Percentiles rank a stretch among this genome's conserved stretches.
Evolutionary conservation across 2,113 vertebrate species (phyloP).

Genomic region (Cichladusa arquata): DNA sequence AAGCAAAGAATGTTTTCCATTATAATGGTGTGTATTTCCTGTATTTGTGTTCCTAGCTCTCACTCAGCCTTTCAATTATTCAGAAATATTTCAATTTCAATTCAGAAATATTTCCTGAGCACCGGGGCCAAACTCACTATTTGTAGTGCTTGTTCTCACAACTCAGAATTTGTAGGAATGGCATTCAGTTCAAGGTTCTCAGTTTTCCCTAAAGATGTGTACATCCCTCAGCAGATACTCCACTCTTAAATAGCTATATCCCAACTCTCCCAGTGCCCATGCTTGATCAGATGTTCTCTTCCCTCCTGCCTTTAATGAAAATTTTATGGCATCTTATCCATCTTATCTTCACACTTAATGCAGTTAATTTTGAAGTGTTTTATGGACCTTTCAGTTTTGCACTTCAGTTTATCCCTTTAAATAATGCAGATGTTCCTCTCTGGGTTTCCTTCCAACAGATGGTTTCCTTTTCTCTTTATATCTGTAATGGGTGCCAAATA

Average conservation of each 20-base stretch:
- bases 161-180: background rate
- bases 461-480: background rate
- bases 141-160: no score
- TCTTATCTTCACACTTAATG: background rate
- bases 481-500: background rate
- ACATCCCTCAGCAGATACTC: background rate
- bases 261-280: background rate
- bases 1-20: background rate
- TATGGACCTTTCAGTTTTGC: background rate
- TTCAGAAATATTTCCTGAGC: background rate
- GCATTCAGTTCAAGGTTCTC: background rate
- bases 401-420: background rate
- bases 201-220: background rate
- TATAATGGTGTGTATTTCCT: background rate
- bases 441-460: background rate
- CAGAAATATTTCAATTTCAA: no score
- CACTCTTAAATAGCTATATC: background rate
- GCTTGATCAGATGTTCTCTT: background rate
- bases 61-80: background rate
- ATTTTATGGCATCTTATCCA: background rate
- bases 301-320: background rate
- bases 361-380: background rate
- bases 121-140: background rate
- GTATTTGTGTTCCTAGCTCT: background rate
- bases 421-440: background rate